phyloP scores from a whole-genome alignment of 2,888 invertebrate genomes.

The Sinhomidia bicolor region DNA sequence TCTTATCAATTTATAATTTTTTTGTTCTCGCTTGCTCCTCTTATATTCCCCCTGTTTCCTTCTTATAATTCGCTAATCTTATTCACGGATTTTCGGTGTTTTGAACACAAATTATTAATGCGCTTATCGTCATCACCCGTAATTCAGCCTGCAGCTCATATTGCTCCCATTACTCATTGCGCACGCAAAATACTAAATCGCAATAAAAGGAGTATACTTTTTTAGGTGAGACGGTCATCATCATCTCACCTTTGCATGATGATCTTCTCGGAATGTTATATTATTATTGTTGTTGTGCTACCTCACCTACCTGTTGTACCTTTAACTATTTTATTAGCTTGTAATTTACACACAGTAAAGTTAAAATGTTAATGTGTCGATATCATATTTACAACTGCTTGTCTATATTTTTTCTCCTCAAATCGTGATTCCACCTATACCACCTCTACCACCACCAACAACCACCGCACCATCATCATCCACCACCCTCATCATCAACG shows the following conservation, averaged over 20 bases:
- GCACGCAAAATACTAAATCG: background rate
- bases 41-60: background rate
- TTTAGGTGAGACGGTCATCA: no score
- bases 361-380: constrained; percentile 25
- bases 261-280: no score
- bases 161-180: constrained; percentile 17
- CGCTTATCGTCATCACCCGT: constrained; percentile 34
- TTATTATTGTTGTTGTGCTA: no score
- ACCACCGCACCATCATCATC: constrained; percentile 13
- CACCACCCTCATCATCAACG: constrained; percentile 18
- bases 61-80: background rate
- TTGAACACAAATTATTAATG: constrained; percentile 66
- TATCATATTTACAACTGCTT: constrained; percentile 41
- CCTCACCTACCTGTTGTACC: background rate
- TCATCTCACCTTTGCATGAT: constrained; percentile 8
- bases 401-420: constrained; percentile 11
- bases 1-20: constrained; percentile 29
- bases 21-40: background rate
- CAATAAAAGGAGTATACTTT: background rate
- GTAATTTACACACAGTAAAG: background rate
- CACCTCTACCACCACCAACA: background rate
- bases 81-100: constrained; percentile 69
- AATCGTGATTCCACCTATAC: background rate
- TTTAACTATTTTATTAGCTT: background rate
- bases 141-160: constrained; percentile 63